phyloP scores from a whole-genome alignment of 2,888 invertebrate species.

The Rapana venosa region DNA sequence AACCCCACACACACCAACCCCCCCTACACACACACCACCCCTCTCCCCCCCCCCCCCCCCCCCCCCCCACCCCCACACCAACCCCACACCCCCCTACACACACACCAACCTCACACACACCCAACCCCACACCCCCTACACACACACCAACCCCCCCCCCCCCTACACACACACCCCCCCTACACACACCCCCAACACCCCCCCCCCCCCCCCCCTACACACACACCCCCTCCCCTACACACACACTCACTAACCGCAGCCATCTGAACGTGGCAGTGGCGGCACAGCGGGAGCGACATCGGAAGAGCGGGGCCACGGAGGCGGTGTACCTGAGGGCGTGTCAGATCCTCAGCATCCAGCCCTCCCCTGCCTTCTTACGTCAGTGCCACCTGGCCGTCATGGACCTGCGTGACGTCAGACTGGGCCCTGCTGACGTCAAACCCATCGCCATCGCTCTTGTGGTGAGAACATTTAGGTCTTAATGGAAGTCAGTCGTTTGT shows the following conservation, averaged over 20 bases:
- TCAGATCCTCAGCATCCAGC: constrained; percentile 53
- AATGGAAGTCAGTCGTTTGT: no score
- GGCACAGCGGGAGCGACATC: neutral
- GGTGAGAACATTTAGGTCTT: constrained; percentile 50
- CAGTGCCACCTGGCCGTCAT: constrained; percentile 47
- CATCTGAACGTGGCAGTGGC: neutral
- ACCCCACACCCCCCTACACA: no score
- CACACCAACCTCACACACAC: no score
- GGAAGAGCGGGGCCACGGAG: constrained; percentile 45
- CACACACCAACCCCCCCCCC: no score
- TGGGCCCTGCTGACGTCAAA: constrained; percentile 55
- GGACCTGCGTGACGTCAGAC: constrained; percentile 48
- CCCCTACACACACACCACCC: neutral
- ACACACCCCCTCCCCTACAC: neutral
- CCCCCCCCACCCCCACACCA: no score
- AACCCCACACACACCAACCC: no score
- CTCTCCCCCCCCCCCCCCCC: no score
- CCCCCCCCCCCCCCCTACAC: no score
- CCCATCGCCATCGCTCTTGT: constrained; percentile 66
- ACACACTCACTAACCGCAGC: neutral
- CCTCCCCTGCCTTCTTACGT: constrained; percentile 57
- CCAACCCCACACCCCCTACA: no score
- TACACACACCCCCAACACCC: no score
- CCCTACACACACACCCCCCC: no score
- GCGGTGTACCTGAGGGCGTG: constrained; percentile 60